A percentile compares a stretch with the other conserved stretches of the same genome.
Evolutionary conservation across 2,797 vertebrate species (phyloP).

Genomic region (Champsocephalus gunnari): DNA sequence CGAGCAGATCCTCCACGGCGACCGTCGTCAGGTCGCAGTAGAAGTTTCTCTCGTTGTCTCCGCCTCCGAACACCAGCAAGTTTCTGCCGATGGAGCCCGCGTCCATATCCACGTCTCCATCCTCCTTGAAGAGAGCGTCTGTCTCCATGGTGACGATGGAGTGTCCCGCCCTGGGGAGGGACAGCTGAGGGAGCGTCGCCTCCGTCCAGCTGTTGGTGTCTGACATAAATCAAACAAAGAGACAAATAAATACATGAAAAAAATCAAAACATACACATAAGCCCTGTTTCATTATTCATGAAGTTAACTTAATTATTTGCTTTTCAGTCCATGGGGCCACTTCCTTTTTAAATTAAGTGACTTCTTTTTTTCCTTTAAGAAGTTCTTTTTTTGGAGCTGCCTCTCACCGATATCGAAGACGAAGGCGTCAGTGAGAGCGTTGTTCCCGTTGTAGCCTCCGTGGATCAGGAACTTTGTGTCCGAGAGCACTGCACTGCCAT

Average conservation of each 20-base stretch:
- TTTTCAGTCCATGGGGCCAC: too few relatives aligned
- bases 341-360: too few relatives aligned
- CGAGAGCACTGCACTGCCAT: constrained; percentile 84
- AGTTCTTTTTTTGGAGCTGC: not conserved
- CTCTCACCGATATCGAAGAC: constrained; percentile 85
- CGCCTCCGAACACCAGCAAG: constrained; percentile 86
- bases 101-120: constrained; percentile 32
- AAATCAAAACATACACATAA: too few relatives aligned
- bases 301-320: too few relatives aligned
- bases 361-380: too few relatives aligned
- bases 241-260: not conserved
- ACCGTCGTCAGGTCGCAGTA: constrained; percentile 84
- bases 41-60: constrained; percentile 88
- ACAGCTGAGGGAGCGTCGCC: constrained; percentile 76
- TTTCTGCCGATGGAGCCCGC: constrained; percentile 36
- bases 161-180: constrained; percentile 84
- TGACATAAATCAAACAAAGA: constrained; percentile 39
- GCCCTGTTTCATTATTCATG: too few relatives aligned
- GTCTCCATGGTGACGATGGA: constrained; percentile 84
- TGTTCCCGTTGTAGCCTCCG: constrained; percentile 87
- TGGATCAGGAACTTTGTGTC: constrained; percentile 85
- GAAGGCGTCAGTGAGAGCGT: constrained; percentile 83
- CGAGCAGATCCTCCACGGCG: constrained; percentile 74
- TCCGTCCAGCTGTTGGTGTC: constrained; percentile 85
- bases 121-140: constrained; percentile 36